Base-by-base conservation (phyloP, 2,888 invertebrate species). In the Scaptomyza tumidula region DNA sequence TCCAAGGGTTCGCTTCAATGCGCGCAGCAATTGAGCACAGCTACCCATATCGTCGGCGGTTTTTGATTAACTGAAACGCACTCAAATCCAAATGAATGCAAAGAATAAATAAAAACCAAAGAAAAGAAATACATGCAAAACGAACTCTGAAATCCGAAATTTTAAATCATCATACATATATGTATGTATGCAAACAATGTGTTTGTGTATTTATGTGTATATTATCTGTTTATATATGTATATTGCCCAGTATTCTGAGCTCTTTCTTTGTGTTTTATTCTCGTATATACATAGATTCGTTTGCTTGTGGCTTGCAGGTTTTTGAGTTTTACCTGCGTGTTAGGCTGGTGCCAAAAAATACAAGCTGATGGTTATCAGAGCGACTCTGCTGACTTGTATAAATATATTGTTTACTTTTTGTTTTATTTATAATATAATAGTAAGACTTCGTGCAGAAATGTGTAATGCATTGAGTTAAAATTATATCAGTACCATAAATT, bases 261-360 rank as follows among this genome's bases (percentile, higher is more conserved):
- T 35, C n/a, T 69, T 43, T 39, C 41, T 39, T 19, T 54, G 5
- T 67, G 53, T 48, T 14, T 41, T 29, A 29, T 31, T 16, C 37
- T 10, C 16, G 11, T 11, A 50, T 50, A 41, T 13, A 50, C 3
- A 45, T 27, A 27, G n/a, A 46, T 24, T 29, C 24, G 39, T 54
- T 24, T 43, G 52, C 24, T 48, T 14, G 43, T 52, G 4, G n/a
- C 48, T 43, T 35, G 50, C 48, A 52, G 29, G 39, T 67, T 63
- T 80, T 76, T 45, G 44, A 52, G 60, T 43, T 62, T 79, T 87
- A 85, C 88, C 82, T 87, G 88, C 44, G 43, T 60, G 39, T 78
- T 71, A 59, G 87, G 58, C 62, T 80, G 87, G 46, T 55, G 49
- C 73, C 58, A 50, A 73, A 50, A 54, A n/a, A 2, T 6, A 14